Percentiles rank a stretch among this genome's conserved stretches.
These are phyloP conservation scores for Sphaerophoria taeniata DNA, from an alignment of 2,888 invertebrate species.

Conservation along the genomic window DNA sequence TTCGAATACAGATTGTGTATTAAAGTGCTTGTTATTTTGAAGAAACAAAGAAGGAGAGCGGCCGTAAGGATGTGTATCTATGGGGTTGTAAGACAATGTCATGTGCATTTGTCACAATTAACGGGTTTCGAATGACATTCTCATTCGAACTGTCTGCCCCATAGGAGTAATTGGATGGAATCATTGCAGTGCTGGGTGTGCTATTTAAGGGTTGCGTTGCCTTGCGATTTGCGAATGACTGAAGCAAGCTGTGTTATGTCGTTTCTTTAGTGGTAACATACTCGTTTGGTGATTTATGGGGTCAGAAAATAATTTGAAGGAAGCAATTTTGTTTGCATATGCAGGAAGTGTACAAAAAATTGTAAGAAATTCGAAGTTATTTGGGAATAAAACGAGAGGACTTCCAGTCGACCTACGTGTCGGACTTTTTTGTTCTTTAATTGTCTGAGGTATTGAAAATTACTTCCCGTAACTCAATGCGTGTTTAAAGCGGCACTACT, in stretches of 20 bases:
- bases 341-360: no score
- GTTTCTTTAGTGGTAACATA: no score
- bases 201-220: constrained; percentile 7
- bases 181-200: constrained; percentile 16
- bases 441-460: no score
- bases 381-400: no score
- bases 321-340: no score
- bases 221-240: neutral
- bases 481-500: no score
- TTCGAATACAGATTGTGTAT: constrained; percentile 5
- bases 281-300: no score
- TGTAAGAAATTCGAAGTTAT: no score
- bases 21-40: constrained; percentile 32
- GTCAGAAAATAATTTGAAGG: no score
- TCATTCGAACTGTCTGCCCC: constrained; percentile 44
- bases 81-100: constrained; percentile 70
- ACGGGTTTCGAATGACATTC: constrained; percentile 57
- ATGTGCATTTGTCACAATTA: constrained; percentile 72
- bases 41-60: constrained; percentile 9
- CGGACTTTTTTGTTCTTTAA: no score
- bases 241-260: neutral
- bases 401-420: no score
- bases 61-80: constrained; percentile 29
- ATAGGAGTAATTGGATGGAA: constrained; percentile 65
- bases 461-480: no score